Percentiles rank a stretch among this genome's conserved stretches.
These are phyloP conservation scores for Indicator maculatus DNA, from an alignment of 2,113 vertebrate genomes.

Conservation along the genomic window DNA sequence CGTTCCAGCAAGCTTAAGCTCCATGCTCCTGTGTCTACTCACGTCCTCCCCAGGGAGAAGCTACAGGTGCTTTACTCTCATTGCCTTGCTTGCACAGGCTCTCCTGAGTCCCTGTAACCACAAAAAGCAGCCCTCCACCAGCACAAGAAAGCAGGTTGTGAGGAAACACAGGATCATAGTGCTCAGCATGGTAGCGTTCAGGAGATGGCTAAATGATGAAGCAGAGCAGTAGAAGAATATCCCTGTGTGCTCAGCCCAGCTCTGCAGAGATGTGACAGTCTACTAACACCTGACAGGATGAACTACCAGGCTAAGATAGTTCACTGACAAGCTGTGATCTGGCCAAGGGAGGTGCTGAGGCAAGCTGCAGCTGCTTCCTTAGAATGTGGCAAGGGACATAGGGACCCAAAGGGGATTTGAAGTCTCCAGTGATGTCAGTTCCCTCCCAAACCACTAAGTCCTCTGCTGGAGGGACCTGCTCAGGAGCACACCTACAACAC, in stretches of 20 bases:
- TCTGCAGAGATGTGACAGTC: background rate
- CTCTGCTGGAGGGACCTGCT: background rate
- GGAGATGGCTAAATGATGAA: background rate
- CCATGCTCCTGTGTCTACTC: background rate
- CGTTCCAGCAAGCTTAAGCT: background rate
- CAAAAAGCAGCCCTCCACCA: background rate
- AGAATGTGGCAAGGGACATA: background rate
- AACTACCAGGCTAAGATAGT: background rate
- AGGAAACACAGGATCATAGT: background rate
- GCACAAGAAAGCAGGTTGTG: background rate
- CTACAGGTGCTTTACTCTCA: background rate
- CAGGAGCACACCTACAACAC: background rate
- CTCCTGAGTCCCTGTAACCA: background rate
- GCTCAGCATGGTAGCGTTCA: background rate
- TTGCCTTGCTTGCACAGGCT: background rate
- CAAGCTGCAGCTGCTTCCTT: background rate
- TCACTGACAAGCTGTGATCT: background rate
- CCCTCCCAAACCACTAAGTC: background rate
- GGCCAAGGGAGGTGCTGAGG: background rate
- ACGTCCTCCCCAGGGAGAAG: background rate
- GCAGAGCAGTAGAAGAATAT: background rate
- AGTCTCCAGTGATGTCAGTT: background rate
- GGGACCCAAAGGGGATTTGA: background rate
- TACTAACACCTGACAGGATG: background rate
- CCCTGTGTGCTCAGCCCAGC: background rate